Evolutionary conservation across 2,113 vertebrate species (phyloP).

Genomic region (Mesoclemmys tuberculata): DNA sequence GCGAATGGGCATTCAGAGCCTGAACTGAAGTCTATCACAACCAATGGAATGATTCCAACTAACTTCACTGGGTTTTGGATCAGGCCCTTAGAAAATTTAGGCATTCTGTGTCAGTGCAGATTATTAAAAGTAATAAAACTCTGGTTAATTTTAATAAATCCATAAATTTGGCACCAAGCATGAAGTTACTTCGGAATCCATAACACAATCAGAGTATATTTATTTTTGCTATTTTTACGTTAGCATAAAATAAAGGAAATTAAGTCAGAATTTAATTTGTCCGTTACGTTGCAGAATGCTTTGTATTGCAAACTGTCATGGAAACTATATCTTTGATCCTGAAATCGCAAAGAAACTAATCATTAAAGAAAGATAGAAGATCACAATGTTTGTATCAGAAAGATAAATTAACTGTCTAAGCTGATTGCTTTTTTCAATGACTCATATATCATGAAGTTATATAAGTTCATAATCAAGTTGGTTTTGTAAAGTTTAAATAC

Average conservation of each 20-base stretch:
- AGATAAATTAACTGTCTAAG: slow-evolving; percentile 46
- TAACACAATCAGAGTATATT: slow-evolving; percentile 44
- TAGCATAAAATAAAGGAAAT: slow-evolving; percentile 51
- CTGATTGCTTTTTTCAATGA: slow-evolving; percentile 23
- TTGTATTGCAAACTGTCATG: slow-evolving; percentile 28
- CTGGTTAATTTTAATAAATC: slow-evolving; percentile 36
- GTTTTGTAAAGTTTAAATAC: not conserved
- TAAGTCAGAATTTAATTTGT: slow-evolving; percentile 45
- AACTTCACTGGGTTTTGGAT: not conserved
- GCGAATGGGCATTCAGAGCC: fast-evolving
- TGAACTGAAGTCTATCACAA: not conserved
- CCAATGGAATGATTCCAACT: not conserved
- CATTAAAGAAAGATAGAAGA: slow-evolving; percentile 24
- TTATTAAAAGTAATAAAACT: slow-evolving; percentile 49
- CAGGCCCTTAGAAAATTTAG: not conserved
- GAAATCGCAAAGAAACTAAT: slow-evolving; percentile 32
- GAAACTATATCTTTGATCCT: slow-evolving; percentile 54
- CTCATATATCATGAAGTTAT: slow-evolving; percentile 39
- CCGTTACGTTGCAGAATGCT: slow-evolving; percentile 25
- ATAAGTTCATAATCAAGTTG: not conserved
- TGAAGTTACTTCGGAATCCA: not conserved
- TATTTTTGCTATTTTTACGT: slow-evolving; percentile 43
- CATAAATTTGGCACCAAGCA: not conserved
- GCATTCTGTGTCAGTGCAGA: not conserved
- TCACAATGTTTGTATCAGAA: slow-evolving; percentile 53